A percentile compares a stretch with the other conserved stretches of the same genome.
These are phyloP conservation scores for Pseudococcus longispinus DNA, from an alignment of 2,888 invertebrate genomes.

Conservation along the genomic window DNA sequence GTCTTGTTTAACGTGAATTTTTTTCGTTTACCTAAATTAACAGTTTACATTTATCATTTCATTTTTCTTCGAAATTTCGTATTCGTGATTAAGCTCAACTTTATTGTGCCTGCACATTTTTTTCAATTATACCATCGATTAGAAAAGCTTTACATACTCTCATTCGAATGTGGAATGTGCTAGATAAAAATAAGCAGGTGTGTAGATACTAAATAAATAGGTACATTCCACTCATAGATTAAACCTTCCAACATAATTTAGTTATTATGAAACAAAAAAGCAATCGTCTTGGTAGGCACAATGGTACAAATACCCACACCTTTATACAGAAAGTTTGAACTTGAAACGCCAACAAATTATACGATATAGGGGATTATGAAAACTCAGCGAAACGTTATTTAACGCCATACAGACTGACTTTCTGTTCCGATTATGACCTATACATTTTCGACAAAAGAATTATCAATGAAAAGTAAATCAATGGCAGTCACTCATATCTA, in stretches of 20 bases:
- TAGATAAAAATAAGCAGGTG: no score
- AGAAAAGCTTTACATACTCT: not conserved
- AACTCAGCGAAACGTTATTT: conserved; percentile 6
- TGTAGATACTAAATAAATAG: no score
- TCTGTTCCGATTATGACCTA: conserved; percentile 21
- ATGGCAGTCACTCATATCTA: conserved; percentile 53
- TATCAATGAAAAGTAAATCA: conserved; percentile 54
- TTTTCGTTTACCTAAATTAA: not conserved
- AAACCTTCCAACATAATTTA: no score
- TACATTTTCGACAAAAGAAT: conserved; percentile 42
- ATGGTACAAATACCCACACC: not conserved
- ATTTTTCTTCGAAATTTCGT: not conserved
- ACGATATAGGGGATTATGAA: not conserved
- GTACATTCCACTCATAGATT: no score
- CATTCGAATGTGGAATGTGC: no score
- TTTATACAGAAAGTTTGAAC: not conserved
- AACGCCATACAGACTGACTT: conserved; percentile 29
- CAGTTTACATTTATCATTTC: not conserved
- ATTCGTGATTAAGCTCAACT: not conserved
- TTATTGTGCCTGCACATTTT: not conserved
- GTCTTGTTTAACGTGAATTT: not conserved
- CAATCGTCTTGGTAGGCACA: no score
- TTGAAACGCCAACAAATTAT: not conserved
- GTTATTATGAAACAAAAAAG: no score
- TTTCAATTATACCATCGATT: not conserved